Evolutionary conservation across 1,140 invertebrate species (phyloP).

Genomic region (Zaprionus davidi): DNA sequence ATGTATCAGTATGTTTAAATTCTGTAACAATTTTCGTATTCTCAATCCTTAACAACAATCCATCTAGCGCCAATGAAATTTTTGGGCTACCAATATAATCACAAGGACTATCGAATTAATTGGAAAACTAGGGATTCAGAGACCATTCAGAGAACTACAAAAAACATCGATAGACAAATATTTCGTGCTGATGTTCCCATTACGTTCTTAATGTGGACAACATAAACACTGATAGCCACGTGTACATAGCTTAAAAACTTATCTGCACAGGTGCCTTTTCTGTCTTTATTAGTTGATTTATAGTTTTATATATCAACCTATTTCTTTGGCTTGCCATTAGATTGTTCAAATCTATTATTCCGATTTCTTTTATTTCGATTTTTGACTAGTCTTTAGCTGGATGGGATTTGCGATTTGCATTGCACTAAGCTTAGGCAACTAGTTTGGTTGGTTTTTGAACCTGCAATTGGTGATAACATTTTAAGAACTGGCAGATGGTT

Average conservation of each 20-base stretch:
- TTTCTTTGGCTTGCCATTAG: constrained; percentile 4
- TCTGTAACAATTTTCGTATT: not conserved
- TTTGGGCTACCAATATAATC: too few species aligned
- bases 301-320: not conserved
- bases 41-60: not conserved
- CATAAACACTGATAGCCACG: not conserved
- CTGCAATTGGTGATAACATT: not conserved
- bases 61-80: not conserved
- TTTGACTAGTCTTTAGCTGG: constrained; percentile 1
- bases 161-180: too few species aligned
- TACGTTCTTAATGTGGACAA: not conserved
- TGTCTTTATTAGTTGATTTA: not conserved
- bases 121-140: too few species aligned
- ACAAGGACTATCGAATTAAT: too few species aligned
- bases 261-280: not conserved
- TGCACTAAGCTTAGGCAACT: not conserved
- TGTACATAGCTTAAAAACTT: not conserved
- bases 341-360: not conserved
- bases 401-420: not conserved
- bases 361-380: not conserved
- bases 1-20: not conserved
- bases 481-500: not conserved
- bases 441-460: not conserved
- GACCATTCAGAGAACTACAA: too few species aligned
- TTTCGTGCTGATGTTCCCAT: not conserved